Conservation (phyloP, 2,797 vertebrate genomes). For the Enteromius afrohamiltoni region DNA sequence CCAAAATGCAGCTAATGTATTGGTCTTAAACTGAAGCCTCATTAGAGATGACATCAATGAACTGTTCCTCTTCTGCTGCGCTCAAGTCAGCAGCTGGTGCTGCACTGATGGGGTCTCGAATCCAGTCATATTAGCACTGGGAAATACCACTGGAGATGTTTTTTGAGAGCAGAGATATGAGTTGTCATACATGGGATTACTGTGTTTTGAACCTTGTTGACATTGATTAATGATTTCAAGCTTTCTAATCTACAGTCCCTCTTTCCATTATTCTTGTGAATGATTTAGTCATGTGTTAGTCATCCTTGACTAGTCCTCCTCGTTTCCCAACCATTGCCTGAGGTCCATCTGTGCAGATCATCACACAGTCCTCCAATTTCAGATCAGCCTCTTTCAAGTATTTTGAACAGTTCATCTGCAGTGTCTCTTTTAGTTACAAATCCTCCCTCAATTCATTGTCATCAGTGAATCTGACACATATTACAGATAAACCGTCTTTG, state of each 20-base stretch:
- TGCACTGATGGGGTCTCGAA: not conserved
- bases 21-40: constrained; percentile 3
- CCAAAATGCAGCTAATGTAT: constrained; percentile 60
- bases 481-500: not conserved
- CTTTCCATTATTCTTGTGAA: not conserved
- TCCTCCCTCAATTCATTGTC: constrained; percentile 15
- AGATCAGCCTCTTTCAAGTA: not conserved
- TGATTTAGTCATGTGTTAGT: constrained; percentile 1
- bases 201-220: not conserved
- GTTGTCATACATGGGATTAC: not conserved
- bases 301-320: not conserved
- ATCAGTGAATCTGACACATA: not conserved
- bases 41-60: not conserved
- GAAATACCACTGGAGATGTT: constrained; percentile 26
- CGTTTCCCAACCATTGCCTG: not conserved
- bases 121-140: constrained; percentile 19
- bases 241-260: not conserved
- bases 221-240: not conserved
- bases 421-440: constrained; percentile 21
- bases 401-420: not conserved
- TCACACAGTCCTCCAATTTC: constrained; percentile 15
- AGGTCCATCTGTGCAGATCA: constrained; percentile 2
- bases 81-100: constrained; percentile 2
- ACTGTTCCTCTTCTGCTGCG: not conserved
- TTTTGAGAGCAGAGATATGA: constrained; percentile 14